Percentiles rank a stretch among this genome's conserved stretches.
Conservation (phyloP, 2,113 vertebrate genomes). For the Tachuris rubrigastra region DNA sequence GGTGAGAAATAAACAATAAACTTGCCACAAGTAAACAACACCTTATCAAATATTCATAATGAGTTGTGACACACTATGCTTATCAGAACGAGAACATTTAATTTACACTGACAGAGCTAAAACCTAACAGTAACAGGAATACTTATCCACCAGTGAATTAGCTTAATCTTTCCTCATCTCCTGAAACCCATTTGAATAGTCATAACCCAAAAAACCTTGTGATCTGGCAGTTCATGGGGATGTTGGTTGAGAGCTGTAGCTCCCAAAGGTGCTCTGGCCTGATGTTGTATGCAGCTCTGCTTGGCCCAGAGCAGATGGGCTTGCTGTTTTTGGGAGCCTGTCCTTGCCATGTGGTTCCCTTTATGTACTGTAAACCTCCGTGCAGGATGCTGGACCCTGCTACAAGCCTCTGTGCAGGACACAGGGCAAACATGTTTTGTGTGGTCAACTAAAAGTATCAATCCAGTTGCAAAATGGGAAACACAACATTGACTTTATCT, state of each 20-base stretch:
- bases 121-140: background rate
- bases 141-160: background rate
- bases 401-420: background rate
- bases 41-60: background rate
- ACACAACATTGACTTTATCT: background rate
- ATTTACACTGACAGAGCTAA: background rate
- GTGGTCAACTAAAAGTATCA: background rate
- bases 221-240: background rate
- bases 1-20: background rate
- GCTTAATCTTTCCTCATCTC: background rate
- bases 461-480: background rate
- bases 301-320: background rate
- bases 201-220: background rate
- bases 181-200: background rate
- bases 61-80: background rate
- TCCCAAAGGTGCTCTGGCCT: background rate
- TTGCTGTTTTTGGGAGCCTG: background rate
- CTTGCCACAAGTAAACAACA: background rate
- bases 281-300: background rate
- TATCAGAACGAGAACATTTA: background rate
- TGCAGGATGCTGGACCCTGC: background rate
- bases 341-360: background rate
- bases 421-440: background rate
- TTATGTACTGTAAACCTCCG: accelerated
- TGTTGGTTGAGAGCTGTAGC: background rate